Evolutionary conservation across 2,888 invertebrate genomes (phyloP).

Genomic region (Ennomos fuscantarius): DNA sequence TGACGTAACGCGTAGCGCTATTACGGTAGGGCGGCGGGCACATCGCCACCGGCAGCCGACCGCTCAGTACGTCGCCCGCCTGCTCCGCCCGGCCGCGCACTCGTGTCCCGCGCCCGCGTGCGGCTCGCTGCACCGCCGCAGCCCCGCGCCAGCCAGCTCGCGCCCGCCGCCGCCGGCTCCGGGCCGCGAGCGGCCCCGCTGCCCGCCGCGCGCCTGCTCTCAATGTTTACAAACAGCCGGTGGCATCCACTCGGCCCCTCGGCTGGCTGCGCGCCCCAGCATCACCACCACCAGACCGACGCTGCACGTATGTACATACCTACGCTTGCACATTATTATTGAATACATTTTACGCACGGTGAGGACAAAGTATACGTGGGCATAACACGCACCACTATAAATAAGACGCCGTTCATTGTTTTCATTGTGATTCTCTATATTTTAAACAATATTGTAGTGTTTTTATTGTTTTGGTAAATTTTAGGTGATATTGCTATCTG

Average conservation of each 20-base stretch:
- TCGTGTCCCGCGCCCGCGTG: constrained; percentile 56
- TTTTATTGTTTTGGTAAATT: too few species aligned
- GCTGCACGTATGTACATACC: constrained; percentile 70
- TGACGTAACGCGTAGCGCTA: constrained; percentile 37
- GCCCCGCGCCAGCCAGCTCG: constrained; percentile 64
- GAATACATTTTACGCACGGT: constrained; percentile 47
- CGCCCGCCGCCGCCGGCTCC: constrained; percentile 55
- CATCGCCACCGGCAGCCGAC: constrained; percentile 64
- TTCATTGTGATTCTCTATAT: constrained; percentile 5
- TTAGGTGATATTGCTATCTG: too few species aligned
- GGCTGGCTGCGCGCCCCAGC: constrained; percentile 55
- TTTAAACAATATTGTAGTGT: too few species aligned
- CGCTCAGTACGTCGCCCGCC: constrained; percentile 65
- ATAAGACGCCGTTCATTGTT: constrained; percentile 24
- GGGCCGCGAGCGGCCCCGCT: constrained; percentile 5
- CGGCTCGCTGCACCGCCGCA: constrained; percentile 45
- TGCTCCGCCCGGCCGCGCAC: constrained; percentile 47
- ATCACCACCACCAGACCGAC: constrained; percentile 51
- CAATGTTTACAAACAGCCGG: constrained; percentile 84
- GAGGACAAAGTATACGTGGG: constrained; percentile 53
- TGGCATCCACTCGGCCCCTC: constrained; percentile 67
- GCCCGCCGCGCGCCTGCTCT: constrained; percentile 50
- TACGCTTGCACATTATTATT: constrained; percentile 60
- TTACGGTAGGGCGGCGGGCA: constrained; percentile 45
- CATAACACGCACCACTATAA: constrained; percentile 47